Conservation (phyloP, 2,888 invertebrate genomes). For the Rhamphomyia laevipes region DNA sequence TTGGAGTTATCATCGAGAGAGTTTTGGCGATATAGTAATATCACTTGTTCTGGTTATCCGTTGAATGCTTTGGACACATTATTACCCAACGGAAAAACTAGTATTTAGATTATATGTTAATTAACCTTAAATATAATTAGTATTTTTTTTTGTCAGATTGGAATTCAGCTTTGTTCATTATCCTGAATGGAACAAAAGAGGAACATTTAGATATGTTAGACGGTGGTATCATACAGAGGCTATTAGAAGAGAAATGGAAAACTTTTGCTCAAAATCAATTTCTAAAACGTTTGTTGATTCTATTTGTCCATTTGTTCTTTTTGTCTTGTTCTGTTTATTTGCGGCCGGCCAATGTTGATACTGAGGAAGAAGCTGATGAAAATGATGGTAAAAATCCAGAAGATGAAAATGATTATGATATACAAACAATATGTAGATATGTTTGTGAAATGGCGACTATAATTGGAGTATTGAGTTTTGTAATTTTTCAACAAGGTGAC, state of each 20-base stretch:
- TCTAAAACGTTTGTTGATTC: conserved; percentile 76
- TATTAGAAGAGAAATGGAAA: conserved; percentile 99
- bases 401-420: conserved; percentile 35
- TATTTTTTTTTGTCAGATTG: conserved; percentile 55
- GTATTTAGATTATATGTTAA: conserved; percentile 43
- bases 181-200: conserved; percentile 92
- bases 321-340: conserved; percentile 86
- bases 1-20: conserved; percentile 88
- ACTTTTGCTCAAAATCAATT: conserved; percentile 94
- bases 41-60: conserved; percentile 96
- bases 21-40: conserved; percentile 98
- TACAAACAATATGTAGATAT: conserved; percentile 45
- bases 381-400: conserved; percentile 13
- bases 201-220: conserved; percentile 98
- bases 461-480: conserved; percentile 73
- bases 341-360: conserved; percentile 49
- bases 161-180: conserved; percentile 96
- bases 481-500: conserved; percentile 84
- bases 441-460: conserved; percentile 78
- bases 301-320: conserved; percentile 75
- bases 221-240: conserved; percentile 92
- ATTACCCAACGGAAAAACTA: conserved; percentile 86
- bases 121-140: background rate
- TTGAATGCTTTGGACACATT: conserved; percentile 93
- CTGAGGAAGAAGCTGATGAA: conserved; percentile 20